phyloP scores from a whole-genome alignment of 2,113 vertebrate genomes.

The Symphodus melops region DNA sequence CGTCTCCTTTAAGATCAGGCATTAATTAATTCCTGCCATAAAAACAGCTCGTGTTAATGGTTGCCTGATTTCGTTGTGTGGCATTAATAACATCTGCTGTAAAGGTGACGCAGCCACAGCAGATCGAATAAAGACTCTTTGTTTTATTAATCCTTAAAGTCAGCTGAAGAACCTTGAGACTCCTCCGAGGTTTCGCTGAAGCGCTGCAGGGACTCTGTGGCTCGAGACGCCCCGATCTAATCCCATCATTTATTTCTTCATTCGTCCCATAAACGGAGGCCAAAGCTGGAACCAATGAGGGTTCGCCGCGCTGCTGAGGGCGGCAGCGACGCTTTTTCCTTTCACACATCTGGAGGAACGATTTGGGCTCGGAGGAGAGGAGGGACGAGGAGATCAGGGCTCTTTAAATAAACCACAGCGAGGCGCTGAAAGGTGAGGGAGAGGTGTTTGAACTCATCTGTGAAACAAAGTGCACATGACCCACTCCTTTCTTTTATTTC shows the following conservation, averaged over 20 bases:
- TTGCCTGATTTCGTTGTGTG: background rate
- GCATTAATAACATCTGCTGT: background rate
- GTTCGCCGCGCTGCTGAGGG: constrained; percentile 88
- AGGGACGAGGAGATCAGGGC: constrained; percentile 74
- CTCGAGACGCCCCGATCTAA: constrained; percentile 89
- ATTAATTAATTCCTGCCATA: background rate
- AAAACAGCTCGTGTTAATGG: background rate
- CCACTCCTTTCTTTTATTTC: too few relatives aligned
- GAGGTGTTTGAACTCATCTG: constrained; percentile 7
- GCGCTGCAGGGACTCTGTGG: constrained; percentile 45
- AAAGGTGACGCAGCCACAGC: constrained; percentile 18
- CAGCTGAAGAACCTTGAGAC: constrained; percentile 48
- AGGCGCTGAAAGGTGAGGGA: constrained; percentile 41
- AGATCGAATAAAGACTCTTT: constrained; percentile 37
- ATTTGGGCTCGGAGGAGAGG: constrained; percentile 90
- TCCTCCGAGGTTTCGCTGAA: constrained; percentile 1
- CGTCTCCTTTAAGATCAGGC: too few relatives aligned
- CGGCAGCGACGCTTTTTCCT: constrained; percentile 87
- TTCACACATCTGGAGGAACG: constrained; percentile 95
- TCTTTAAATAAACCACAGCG: constrained; percentile 90
- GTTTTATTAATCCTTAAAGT: constrained; percentile 45
- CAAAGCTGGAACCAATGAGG: constrained; percentile 97
- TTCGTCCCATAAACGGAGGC: constrained; percentile 94
- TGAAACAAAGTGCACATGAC: too few relatives aligned
- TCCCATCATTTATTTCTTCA: constrained; percentile 98